Percentiles rank a stretch among this genome's conserved stretches.
These are phyloP conservation scores for Ormyrus rosae DNA, from an alignment of 2,888 invertebrate genomes.

Conservation along the genomic window DNA sequence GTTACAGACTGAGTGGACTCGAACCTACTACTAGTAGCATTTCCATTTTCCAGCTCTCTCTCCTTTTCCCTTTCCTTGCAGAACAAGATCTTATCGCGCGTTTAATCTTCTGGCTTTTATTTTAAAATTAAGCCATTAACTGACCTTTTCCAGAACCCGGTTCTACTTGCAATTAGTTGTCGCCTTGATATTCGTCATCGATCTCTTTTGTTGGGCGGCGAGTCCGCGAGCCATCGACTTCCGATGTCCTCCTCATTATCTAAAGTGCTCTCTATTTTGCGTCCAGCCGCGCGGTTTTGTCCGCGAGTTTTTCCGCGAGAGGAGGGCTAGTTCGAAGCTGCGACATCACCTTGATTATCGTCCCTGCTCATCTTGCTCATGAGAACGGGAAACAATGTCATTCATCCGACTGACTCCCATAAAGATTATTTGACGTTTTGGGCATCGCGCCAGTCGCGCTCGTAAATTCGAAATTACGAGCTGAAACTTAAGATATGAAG, in stretches of 20 bases:
- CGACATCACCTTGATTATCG: too few species aligned
- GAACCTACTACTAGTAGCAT: conserved; percentile 20
- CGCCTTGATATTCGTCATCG: conserved; percentile 24
- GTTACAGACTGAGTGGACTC: conserved; percentile 29
- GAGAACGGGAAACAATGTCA: neutral
- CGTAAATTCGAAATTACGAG: conserved; percentile 69
- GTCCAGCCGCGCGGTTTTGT: too few species aligned
- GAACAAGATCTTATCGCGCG: conserved; percentile 48
- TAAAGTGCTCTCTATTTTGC: too few species aligned
- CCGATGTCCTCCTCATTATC: neutral
- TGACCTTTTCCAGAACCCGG: neutral
- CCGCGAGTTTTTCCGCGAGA: too few species aligned
- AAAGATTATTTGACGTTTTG: conserved; percentile 18
- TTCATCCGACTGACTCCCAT: neutral
- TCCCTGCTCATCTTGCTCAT: too few species aligned
- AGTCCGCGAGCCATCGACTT: conserved; percentile 27
- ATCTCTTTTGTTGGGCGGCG: neutral
- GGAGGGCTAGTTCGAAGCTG: too few species aligned
- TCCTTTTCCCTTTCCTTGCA: conserved; percentile 38
- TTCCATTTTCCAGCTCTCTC: conserved; percentile 41
- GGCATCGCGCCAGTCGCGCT: conserved; percentile 63
- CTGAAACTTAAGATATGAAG: conserved; percentile 61
- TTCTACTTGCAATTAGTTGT: conserved; percentile 9
- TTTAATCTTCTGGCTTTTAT: conserved; percentile 30
- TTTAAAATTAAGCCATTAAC: too few species aligned